Percentiles rank a stretch among this genome's conserved stretches.
Conservation (phyloP, 2,113 vertebrate genomes). For the Platysternon megacephalum region DNA sequence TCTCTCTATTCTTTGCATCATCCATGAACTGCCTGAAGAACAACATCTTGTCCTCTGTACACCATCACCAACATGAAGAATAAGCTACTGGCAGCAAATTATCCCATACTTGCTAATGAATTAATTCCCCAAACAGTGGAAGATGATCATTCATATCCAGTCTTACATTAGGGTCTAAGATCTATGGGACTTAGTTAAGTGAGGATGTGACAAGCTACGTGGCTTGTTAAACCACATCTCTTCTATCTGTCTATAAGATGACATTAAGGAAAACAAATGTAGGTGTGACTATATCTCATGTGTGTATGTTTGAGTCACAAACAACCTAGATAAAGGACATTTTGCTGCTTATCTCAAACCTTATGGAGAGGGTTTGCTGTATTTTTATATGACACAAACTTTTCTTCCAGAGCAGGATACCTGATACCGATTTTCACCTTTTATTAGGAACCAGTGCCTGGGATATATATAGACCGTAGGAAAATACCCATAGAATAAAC, state of each 20-base stretch:
- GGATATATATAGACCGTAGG: background rate
- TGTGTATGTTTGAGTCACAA: background rate
- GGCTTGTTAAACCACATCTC: background rate
- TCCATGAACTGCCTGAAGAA: fast-evolving
- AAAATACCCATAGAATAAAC: background rate
- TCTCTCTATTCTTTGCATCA: background rate
- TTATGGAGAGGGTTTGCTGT: background rate
- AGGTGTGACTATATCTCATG: fast-evolving
- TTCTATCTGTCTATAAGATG: background rate
- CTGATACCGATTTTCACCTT: background rate
- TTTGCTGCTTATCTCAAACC: background rate
- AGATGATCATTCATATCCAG: background rate
- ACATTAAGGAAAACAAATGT: background rate
- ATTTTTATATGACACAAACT: background rate
- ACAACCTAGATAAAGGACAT: background rate
- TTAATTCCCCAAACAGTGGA: fast-evolving
- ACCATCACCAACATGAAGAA: background rate
- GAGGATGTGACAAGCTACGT: background rate
- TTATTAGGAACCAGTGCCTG: background rate
- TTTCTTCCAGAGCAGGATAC: background rate
- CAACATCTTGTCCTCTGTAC: fast-evolving
- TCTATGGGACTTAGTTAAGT: fast-evolving
- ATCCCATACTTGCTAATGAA: fast-evolving
- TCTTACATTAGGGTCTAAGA: background rate
- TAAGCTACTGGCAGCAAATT: fast-evolving